Evolutionary conservation across 2,888 invertebrate genomes (phyloP), one percentile per base, ranked within the genome.

Genomic region (Steinernema scapterisci): DNA sequence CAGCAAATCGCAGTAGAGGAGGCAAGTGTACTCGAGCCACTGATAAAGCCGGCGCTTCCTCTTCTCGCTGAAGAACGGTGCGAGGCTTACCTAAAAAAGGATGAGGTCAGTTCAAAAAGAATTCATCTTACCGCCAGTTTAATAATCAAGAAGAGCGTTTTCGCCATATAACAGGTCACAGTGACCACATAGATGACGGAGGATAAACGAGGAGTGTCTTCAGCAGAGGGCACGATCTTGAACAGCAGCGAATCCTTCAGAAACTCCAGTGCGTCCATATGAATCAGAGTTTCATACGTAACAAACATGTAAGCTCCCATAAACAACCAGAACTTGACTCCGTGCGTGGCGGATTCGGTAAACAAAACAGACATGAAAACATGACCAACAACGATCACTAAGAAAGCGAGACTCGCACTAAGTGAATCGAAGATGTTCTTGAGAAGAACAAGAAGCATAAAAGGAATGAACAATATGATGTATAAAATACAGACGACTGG

Each of bases 41-140:
- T 63, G 63, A 25, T 63, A 63, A 27, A 63, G 63, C 2, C 63
- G 23, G 27, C 63, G 27, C 38, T 63, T 63, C 25, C 63, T 63
- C 31, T 63, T 63, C 27, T 63, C 63, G 16, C 27, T 27, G 31
- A 63, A 63, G 16, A 63, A 13, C 16, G 63, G 63, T 1, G 63
- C 31, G 16, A 63, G 16, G 16, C 63, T 63, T 6, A 63, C 63
- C 63, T 63, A 11, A 25, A 63, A 63, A 6, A 63, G 11, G n/a
- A n/a, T n/a, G n/a, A n/a, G n/a, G 19, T 44, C 45, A 44, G 54
- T 54, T 23, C 19, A 19, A 54, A 48, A 23, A 54, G 2, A 19
- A 5, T 54, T 5, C 13, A 7, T 48, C 25, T 54, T 63, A 63
- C 63, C 31, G 13, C 63, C 5, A 63, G 31, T 13, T 63, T 63